Conservation (phyloP, 2,113 vertebrate species). For the Hiodon alosoides region DNA sequence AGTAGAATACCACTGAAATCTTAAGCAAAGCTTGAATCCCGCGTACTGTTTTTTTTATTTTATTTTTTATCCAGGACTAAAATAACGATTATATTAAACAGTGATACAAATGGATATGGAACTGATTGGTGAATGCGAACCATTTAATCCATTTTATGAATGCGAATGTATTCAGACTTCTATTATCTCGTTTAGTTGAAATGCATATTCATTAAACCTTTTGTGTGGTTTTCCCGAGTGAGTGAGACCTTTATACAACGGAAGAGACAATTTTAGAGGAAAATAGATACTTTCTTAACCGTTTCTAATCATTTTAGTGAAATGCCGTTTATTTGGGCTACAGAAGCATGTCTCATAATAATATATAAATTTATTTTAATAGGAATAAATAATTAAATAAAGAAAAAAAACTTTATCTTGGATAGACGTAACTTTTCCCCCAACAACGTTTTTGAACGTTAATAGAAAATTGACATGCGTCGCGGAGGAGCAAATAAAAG, state of each 20-base stretch:
- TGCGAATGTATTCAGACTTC: constrained; percentile 36
- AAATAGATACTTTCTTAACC: constrained; percentile 9
- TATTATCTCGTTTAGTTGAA: constrained; percentile 50
- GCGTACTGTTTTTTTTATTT: background rate
- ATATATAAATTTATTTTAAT: no score
- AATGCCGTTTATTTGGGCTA: no score
- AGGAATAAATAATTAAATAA: no score
- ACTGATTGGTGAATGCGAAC: constrained; percentile 31
- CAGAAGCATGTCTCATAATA: no score
- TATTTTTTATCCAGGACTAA: background rate
- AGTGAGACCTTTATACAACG: constrained; percentile 51
- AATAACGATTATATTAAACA: constrained; percentile 27
- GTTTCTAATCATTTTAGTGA: no score
- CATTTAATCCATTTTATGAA: constrained; percentile 36
- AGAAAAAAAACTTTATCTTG: no score
- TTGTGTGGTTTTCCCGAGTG: constrained; percentile 43
- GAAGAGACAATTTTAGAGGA: constrained; percentile 12
- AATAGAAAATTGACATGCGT: no score
- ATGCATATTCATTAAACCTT: constrained; percentile 53
- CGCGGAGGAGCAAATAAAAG: no score
- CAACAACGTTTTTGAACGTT: no score
- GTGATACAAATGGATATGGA: constrained; percentile 34
- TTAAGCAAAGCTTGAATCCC: background rate
- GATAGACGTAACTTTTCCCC: no score
- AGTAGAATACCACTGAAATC: background rate